A percentile compares a stretch with the other conserved stretches of the same genome.
Conservation (phyloP, 1,140 invertebrate genomes). For the Zaprionus tsacasi region DNA sequence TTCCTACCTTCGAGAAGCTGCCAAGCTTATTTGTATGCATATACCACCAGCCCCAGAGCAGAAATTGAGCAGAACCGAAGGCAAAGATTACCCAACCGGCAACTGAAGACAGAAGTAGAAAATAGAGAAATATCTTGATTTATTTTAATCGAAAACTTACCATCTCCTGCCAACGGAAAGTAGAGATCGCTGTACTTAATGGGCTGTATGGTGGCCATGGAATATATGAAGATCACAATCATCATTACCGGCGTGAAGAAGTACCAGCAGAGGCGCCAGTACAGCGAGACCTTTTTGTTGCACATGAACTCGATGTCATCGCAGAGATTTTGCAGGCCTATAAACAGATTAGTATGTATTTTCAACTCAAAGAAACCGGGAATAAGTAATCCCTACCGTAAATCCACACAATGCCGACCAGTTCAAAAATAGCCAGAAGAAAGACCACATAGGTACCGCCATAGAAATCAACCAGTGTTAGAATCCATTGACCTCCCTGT, state of each 20-base stretch:
- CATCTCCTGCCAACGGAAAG: conserved; percentile 84
- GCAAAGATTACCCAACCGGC: conserved; percentile 85
- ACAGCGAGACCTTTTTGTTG: conserved; percentile 88
- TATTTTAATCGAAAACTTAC: conserved; percentile 41
- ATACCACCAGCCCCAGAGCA: conserved; percentile 84
- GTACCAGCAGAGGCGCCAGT: conserved; percentile 93
- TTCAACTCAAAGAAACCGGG: not conserved
- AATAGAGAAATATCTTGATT: not conserved
- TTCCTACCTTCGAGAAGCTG: conserved; percentile 74
- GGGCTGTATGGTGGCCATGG: conserved; percentile 85
- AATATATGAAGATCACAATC: conserved; percentile 89
- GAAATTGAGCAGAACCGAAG: conserved; percentile 85
- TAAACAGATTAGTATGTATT: too few relatives aligned
- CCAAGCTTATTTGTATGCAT: conserved; percentile 43
- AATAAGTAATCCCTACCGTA: conserved; percentile 87
- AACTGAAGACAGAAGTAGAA: conserved; percentile 38
- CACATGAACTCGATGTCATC: conserved; percentile 92
- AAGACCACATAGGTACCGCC: conserved; percentile 92
- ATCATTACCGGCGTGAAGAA: conserved; percentile 90
- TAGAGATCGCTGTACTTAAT: conserved; percentile 85
- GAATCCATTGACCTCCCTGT: conserved; percentile 94
- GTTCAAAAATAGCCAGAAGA: conserved; percentile 90
- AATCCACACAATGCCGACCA: conserved; percentile 89
- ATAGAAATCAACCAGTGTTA: conserved; percentile 93
- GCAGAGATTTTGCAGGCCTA: conserved; percentile 69